Conservation (phyloP, 53 echinoderm and acorn worm species). For the Echinometra lucunter region DNA sequence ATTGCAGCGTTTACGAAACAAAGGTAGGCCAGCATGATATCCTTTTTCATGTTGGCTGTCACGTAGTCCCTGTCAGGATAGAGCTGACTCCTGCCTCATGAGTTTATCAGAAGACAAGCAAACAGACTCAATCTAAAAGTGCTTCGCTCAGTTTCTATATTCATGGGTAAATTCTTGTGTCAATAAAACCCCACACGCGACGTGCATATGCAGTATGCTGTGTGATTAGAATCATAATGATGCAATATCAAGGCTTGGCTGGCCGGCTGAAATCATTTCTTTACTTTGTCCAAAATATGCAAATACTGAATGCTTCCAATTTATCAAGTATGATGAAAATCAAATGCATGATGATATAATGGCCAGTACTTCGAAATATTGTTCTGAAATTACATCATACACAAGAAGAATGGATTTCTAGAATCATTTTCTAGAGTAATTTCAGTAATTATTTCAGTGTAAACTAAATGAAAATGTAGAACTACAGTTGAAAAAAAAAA, state of each 20-base stretch:
- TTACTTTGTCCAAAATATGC: background rate
- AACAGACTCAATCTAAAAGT: background rate
- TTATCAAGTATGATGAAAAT: background rate
- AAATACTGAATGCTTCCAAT: background rate
- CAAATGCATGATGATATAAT: background rate
- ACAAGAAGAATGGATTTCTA: background rate
- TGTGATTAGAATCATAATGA: background rate
- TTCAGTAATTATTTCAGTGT: too few relatives aligned
- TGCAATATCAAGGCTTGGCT: background rate
- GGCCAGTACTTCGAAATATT: background rate
- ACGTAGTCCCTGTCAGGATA: conserved; percentile 17
- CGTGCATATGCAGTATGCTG: background rate
- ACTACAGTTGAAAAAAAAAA: too few relatives aligned
- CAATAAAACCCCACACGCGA: conserved; percentile 42
- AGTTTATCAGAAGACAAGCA: conserved; percentile 26
- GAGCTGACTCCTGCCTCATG: conserved; percentile 30
- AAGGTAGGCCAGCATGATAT: background rate
- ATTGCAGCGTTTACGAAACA: background rate
- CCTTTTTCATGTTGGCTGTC: background rate
- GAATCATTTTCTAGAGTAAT: background rate
- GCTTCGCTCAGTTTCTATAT: conserved; percentile 4
- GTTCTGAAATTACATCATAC: background rate
- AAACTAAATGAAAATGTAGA: too few relatives aligned
- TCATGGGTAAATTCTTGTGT: conserved; percentile 31
- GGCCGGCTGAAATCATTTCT: background rate